Evolutionary conservation across 1,140 invertebrate genomes (phyloP).

Genomic region (Kradibia gibbosae): DNA sequence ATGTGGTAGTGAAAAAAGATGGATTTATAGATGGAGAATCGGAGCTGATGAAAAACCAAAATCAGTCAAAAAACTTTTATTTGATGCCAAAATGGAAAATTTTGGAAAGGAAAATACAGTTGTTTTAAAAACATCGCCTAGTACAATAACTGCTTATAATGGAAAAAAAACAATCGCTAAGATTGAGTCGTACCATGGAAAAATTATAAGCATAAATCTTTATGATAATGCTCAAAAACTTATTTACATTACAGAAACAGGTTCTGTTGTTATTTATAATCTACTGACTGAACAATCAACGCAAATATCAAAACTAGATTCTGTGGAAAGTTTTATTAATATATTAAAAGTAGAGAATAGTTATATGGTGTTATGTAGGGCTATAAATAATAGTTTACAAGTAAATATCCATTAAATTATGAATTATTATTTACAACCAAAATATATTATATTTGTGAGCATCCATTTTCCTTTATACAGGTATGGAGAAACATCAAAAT

Average conservation of each 20-base stretch:
- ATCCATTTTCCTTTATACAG: constrained; percentile 45
- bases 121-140: constrained; percentile 59
- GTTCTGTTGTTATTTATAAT: constrained; percentile 56
- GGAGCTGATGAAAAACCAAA: constrained; percentile 56
- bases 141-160: constrained; percentile 57
- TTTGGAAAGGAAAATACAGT: constrained; percentile 57
- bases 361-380: constrained; percentile 57
- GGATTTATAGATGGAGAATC: constrained; percentile 65
- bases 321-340: constrained; percentile 55
- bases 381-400: constrained; percentile 55
- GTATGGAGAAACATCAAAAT: constrained; percentile 50
- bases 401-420: constrained; percentile 49
- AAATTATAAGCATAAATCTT: constrained; percentile 61
- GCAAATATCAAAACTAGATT: constrained; percentile 50
- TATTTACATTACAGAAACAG: constrained; percentile 59
- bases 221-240: constrained; percentile 57
- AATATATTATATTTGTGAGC: background rate
- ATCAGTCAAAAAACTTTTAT: constrained; percentile 58
- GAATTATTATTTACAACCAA: background rate
- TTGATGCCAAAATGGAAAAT: constrained; percentile 62
- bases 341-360: constrained; percentile 53
- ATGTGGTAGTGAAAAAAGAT: constrained; percentile 62
- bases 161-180: constrained; percentile 54
- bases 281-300: constrained; percentile 49
- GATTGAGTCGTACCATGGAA: constrained; percentile 56